These are phyloP conservation scores for Drosophila villosipedis DNA, from an alignment of 2,888 invertebrate species.

Conservation along the genomic window DNA sequence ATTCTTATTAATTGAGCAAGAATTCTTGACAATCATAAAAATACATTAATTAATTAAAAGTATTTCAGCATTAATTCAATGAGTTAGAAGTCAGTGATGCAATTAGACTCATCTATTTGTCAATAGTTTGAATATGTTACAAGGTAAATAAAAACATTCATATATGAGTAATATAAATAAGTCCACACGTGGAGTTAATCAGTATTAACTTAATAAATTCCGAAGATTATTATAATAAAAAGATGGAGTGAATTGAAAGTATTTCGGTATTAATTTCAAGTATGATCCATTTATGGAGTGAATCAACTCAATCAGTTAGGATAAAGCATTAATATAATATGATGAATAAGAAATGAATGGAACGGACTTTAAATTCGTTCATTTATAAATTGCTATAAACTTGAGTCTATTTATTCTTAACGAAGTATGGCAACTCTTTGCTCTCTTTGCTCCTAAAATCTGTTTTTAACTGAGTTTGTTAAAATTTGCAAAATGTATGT, in stretches of 20 bases:
- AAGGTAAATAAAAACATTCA: neutral
- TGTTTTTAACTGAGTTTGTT: neutral
- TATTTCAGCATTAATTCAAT: neutral
- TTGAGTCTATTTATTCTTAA: neutral
- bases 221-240: neutral
- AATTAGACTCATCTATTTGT: neutral
- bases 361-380: neutral
- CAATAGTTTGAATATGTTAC: neutral
- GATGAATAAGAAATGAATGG: neutral
- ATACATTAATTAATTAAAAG: neutral
- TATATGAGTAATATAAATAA: neutral
- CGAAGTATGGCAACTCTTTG: neutral
- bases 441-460: neutral
- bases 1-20: conserved; percentile 20
- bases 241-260: neutral
- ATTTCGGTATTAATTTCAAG: neutral
- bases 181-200: neutral
- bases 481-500: neutral
- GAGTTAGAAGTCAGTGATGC: neutral
- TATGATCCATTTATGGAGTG: neutral
- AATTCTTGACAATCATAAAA: neutral
- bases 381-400: neutral
- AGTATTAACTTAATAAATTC: neutral
- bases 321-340: neutral
- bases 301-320: neutral